Percentiles rank a stretch among this genome's conserved stretches.
phyloP scores from a whole-genome alignment of 1,140 invertebrate species.

The Drosophila busckii region DNA sequence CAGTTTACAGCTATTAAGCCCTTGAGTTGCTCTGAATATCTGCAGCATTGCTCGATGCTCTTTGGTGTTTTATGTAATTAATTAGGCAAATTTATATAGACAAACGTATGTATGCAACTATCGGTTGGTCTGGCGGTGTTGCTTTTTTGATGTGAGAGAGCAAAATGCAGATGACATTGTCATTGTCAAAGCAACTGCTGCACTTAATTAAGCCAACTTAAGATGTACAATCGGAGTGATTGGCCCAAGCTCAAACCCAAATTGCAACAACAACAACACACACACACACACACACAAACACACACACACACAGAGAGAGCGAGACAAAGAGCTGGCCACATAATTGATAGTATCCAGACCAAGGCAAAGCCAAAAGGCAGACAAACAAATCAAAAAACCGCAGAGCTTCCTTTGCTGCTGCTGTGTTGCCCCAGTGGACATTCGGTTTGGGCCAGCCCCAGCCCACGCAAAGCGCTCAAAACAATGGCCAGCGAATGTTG shows the following conservation, averaged over 20 bases:
- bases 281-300: not conserved
- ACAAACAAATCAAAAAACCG: constrained; percentile 72
- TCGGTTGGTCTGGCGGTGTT: constrained; percentile 13
- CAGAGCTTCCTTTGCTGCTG: constrained; percentile 70
- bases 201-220: constrained; percentile 73
- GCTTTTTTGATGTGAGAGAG: constrained; percentile 40
- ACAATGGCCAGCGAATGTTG: constrained; percentile 40
- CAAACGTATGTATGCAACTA: constrained; percentile 15
- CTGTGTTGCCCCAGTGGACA: too few species aligned
- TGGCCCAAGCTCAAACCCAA: too few species aligned
- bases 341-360: constrained; percentile 56
- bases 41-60: constrained; percentile 5
- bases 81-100: constrained; percentile 68
- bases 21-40: not conserved
- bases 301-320: constrained; percentile 1
- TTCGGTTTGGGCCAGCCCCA: too few species aligned
- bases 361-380: constrained; percentile 18
- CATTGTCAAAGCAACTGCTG: constrained; percentile 69
- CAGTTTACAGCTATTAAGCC: not conserved
- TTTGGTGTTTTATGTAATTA: constrained; percentile 63
- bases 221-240: constrained; percentile 27
- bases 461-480: constrained; percentile 24
- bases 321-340: constrained; percentile 4
- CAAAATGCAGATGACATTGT: constrained; percentile 58
- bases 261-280: too few species aligned